Evolutionary conservation across 2,888 invertebrate genomes (phyloP), one percentile per base, ranked within the genome.

Genomic region (Drosophila testacea): DNA sequence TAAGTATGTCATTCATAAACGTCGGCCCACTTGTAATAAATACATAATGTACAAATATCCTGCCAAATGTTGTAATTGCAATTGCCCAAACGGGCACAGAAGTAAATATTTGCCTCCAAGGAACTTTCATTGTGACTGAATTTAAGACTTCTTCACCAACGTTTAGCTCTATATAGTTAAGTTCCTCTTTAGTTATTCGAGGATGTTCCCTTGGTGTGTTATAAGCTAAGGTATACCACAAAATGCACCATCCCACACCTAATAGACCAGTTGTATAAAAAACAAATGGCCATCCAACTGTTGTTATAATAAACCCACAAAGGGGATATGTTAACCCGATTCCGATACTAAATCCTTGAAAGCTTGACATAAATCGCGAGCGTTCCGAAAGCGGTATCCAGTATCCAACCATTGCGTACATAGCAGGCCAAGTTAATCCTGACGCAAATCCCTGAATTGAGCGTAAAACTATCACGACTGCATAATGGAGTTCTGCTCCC

Each of bases 331-430:
- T 95, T 79, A 95, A 91, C 7, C 95, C 95, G 76, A 95, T 95
- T 28, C 95, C 95, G 85, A 96, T 95, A 90, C 95, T 95, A 93
- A 95, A 95, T 87, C 95, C 95, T 94, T 95, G 95, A 91, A 96
- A 96, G 87, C 95, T 95, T 48, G 95, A 95, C 95, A 96, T 96
- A 90, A 96, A 96, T 62, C 95, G 93, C 57, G 95, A 95, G 56
- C 95, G 93, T 90, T 96, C 95, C 6, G 94, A 93, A n/a, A 95
- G 93, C 7, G 95, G 95, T 72, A 95, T 95, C 95, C 95, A 96
- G 80, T 94, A 94, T 4, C 95, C 95, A 32, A 95, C 95, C 65
- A 95, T 93, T 0, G 95, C 95, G 88, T 95, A 96, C 95, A 96
- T 96, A 1, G 95, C 95, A 11, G 95, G 95, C 95, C 95, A 96